Percentiles rank a stretch among this genome's conserved stretches.
Conservation (phyloP, 1,140 invertebrate species). For the Aphidius ervi region DNA sequence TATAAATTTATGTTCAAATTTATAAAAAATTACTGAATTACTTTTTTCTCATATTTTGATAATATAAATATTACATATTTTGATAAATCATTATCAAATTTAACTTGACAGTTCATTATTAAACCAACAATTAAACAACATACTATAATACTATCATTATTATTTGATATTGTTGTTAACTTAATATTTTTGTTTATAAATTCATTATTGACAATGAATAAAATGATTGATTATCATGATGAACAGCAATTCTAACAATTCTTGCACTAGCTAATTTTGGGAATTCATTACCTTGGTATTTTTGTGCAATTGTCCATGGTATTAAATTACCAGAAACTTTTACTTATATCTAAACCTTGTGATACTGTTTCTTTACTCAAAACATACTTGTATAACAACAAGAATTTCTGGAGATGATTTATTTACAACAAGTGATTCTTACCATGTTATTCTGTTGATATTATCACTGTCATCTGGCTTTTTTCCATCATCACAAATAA, state of each 20-base stretch:
- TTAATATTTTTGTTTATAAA: too few relatives aligned
- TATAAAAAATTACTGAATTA: too few relatives aligned
- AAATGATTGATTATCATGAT: constrained; percentile 98
- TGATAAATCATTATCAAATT: too few relatives aligned
- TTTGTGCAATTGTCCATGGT: constrained; percentile 74
- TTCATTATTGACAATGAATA: too few relatives aligned
- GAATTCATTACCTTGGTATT: constrained; percentile 71
- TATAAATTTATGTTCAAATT: too few relatives aligned
- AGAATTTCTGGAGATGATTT: constrained; percentile 84
- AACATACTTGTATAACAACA: constrained; percentile 87
- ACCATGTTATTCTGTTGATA: constrained; percentile 38
- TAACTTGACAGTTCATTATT: too few relatives aligned
- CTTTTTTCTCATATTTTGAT: too few relatives aligned
- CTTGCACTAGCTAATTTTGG: constrained; percentile 66
- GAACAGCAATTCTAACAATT: constrained; percentile 78
- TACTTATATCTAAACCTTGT: constrained; percentile 74
- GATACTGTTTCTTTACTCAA: constrained; percentile 80
- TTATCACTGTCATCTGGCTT: constrained; percentile 26
- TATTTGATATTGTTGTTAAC: too few relatives aligned
- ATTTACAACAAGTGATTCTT: too few relatives aligned
- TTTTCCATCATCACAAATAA: neutral
- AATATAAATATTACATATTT: too few relatives aligned
- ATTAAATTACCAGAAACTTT: constrained; percentile 91
- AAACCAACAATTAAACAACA: too few relatives aligned
- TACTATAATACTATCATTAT: too few relatives aligned